Conservation (phyloP, 2,797 vertebrate genomes). For the Macropus fuliginosus region DNA sequence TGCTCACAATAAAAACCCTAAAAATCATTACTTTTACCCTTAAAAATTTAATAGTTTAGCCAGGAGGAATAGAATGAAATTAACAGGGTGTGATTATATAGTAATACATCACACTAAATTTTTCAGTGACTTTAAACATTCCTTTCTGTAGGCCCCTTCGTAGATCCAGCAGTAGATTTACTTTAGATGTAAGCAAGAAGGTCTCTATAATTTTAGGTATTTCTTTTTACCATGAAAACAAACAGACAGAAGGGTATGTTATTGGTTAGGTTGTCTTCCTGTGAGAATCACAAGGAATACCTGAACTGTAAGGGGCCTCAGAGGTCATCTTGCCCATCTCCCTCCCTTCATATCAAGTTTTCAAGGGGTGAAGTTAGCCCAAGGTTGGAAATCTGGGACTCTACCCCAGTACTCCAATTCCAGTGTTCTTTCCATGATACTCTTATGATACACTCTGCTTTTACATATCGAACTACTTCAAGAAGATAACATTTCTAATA, state of each 20-base stretch:
- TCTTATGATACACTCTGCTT: neutral
- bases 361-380: neutral
- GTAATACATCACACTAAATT: neutral
- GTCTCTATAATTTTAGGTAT: neutral
- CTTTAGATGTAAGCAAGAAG: neutral
- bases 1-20: neutral
- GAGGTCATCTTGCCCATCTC: neutral
- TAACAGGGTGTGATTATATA: neutral
- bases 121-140: neutral
- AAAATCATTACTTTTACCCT: neutral
- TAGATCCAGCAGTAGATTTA: neutral
- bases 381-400: neutral
- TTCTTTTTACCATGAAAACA: neutral
- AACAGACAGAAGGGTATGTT: neutral
- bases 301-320: neutral
- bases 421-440: slow-evolving; percentile 24
- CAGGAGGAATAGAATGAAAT: neutral
- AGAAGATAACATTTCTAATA: neutral
- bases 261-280: neutral
- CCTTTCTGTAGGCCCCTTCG: neutral
- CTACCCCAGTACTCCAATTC: neutral
- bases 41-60: neutral
- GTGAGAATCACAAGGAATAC: neutral
- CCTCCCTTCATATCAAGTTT: neutral
- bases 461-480: slow-evolving; percentile 12